phyloP scores from a whole-genome alignment of 2,888 invertebrate genomes.

The Dilophus febrilis region DNA sequence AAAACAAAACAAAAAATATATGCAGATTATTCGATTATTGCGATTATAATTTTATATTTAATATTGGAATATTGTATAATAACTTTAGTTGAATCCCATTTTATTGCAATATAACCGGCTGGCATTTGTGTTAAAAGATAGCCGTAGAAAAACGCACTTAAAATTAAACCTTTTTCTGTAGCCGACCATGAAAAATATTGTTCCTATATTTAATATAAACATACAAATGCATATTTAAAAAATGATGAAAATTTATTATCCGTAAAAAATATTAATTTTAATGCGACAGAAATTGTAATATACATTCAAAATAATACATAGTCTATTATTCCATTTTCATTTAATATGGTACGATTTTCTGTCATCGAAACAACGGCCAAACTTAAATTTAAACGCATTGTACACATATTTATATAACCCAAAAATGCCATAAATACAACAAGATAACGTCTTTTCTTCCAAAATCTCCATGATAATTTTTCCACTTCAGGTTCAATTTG shows the following conservation, averaged over 20 bases:
- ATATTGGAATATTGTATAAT: too few species aligned
- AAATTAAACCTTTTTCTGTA: constrained; percentile 48
- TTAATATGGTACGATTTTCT: constrained; percentile 35
- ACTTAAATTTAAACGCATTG: constrained; percentile 34
- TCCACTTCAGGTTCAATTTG: constrained; percentile 5
- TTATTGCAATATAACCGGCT: constrained; percentile 60
- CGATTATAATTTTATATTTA: too few species aligned
- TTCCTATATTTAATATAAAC: too few species aligned
- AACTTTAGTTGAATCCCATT: constrained; percentile 67
- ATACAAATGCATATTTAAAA: too few species aligned
- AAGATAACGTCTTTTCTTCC: constrained; percentile 38
- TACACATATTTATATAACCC: constrained; percentile 59
- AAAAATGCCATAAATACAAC: constrained; percentile 54
- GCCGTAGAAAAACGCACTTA: constrained; percentile 69
- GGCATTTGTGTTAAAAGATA: constrained; percentile 60
- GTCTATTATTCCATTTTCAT: constrained; percentile 40
- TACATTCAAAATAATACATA: too few species aligned
- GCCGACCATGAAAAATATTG: constrained; percentile 58
- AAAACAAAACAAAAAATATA: too few species aligned
- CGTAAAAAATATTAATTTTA: too few species aligned
- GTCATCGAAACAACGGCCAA: constrained; percentile 38
- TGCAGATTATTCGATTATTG: too few species aligned
- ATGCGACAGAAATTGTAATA: too few species aligned
- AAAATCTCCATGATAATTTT: constrained; percentile 5
- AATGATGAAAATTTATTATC: too few species aligned